phyloP scores from a whole-genome alignment of 2,888 invertebrate species.

The Machimus atricapillus region DNA sequence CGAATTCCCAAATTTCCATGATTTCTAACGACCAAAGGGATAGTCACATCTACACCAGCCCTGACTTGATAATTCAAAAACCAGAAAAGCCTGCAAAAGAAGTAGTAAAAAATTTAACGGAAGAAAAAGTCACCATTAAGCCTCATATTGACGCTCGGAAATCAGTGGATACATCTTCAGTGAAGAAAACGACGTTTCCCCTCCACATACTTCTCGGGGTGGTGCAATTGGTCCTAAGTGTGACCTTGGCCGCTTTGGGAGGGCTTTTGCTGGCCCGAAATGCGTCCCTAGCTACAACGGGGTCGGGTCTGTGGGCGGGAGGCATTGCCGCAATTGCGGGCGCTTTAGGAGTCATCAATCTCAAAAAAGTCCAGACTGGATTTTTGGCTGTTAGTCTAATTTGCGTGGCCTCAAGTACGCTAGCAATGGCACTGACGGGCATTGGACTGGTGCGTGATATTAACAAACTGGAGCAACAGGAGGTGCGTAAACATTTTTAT shows the following conservation, averaged over 20 bases:
- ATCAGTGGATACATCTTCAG: neutral
- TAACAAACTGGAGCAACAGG: slow-evolving; percentile 55
- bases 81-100: slow-evolving; percentile 6
- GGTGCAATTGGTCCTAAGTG: slow-evolving; percentile 58
- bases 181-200: slow-evolving; percentile 51
- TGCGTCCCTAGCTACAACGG: slow-evolving; percentile 57
- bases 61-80: slow-evolving; percentile 53
- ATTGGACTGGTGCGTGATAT: slow-evolving; percentile 60
- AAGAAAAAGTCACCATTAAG: neutral
- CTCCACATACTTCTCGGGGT: slow-evolving; percentile 58
- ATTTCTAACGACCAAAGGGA: slow-evolving; percentile 51
- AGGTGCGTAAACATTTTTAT: slow-evolving; percentile 46
- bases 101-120: neutral
- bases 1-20: slow-evolving; percentile 59
- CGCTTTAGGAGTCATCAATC: slow-evolving; percentile 60
- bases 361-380: slow-evolving; percentile 60
- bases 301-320: slow-evolving; percentile 61
- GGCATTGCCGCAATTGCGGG: slow-evolving; percentile 60
- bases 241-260: slow-evolving; percentile 59
- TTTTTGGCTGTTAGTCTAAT: slow-evolving; percentile 61
- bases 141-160: neutral
- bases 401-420: slow-evolving; percentile 60
- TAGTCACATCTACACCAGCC: slow-evolving; percentile 60
- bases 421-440: slow-evolving; percentile 61
- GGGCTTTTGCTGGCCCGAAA: slow-evolving; percentile 59